Percentiles rank a stretch among this genome's conserved stretches.
Evolutionary conservation across 1,140 invertebrate genomes (phyloP).

Genomic region (Cotesia vestalis): DNA sequence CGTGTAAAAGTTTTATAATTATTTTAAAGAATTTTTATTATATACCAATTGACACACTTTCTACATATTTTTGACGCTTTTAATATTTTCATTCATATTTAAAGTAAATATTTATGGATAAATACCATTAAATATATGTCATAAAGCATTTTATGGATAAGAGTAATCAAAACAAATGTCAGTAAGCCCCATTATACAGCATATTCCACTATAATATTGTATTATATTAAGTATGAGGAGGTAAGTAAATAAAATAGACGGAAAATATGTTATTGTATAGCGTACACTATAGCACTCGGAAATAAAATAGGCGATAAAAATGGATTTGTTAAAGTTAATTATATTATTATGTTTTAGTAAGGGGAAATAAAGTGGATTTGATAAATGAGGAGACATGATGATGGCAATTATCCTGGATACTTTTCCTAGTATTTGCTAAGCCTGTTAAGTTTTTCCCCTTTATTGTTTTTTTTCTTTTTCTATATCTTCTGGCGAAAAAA

Average conservation of each 20-base stretch:
- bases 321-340: neutral
- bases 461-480: slow-evolving; percentile 32
- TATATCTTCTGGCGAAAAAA: slow-evolving; percentile 22
- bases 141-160: no score
- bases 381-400: slow-evolving; percentile 50
- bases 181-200: no score
- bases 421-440: slow-evolving; percentile 39
- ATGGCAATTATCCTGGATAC: slow-evolving; percentile 49
- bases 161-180: no score
- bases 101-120: neutral
- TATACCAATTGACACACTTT: slow-evolving; percentile 9
- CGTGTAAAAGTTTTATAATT: slow-evolving; percentile 48
- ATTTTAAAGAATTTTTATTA: slow-evolving; percentile 25
- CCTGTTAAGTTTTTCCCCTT: slow-evolving; percentile 31
- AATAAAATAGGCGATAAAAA: neutral
- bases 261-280: no score
- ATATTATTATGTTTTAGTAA: neutral
- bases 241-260: no score
- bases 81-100: neutral
- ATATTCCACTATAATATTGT: no score
- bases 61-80: neutral
- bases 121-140: neutral
- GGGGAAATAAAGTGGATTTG: slow-evolving; percentile 40
- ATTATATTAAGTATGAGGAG: no score
- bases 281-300: no score